These are phyloP conservation scores for Lepeophtheirus nordmannii DNA, from an alignment of 2,888 invertebrate genomes.

Conservation along the genomic window DNA sequence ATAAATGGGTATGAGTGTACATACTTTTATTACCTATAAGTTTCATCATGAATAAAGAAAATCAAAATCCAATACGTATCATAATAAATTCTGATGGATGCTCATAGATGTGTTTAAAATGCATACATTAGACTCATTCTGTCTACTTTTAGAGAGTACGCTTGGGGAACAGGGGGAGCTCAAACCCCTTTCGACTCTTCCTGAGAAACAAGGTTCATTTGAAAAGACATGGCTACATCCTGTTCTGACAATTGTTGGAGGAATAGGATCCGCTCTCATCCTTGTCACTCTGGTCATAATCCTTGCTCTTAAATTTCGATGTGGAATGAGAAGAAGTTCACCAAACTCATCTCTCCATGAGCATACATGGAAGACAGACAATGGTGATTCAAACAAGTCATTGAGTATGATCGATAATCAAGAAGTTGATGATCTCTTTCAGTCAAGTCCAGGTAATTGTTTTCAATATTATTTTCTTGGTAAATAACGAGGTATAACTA, in stretches of 20 bases:
- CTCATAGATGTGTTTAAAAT: too few relatives aligned
- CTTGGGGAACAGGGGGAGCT: constrained; percentile 10
- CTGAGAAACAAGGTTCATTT: constrained; percentile 1
- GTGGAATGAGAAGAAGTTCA: neutral
- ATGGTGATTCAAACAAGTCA: neutral
- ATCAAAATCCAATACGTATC: too few relatives aligned
- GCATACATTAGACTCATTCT: too few relatives aligned
- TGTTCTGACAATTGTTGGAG: constrained; percentile 10
- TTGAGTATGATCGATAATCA: neutral
- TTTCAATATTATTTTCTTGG: neutral
- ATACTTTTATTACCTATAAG: too few relatives aligned
- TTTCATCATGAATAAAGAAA: too few relatives aligned
- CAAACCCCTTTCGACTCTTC: constrained; percentile 7
- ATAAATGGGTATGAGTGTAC: too few relatives aligned
- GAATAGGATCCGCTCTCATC: constrained; percentile 1
- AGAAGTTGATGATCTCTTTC: neutral
- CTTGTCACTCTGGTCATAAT: constrained; percentile 14
- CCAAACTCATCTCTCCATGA: neutral
- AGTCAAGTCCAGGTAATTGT: neutral
- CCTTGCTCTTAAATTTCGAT: constrained; percentile 8
- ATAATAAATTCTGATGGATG: too few relatives aligned
- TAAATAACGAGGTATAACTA: too few relatives aligned
- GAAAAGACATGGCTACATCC: neutral
- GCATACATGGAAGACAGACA: constrained; percentile 6
- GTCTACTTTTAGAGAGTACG: neutral